Evolutionary conservation across 2,888 invertebrate genomes (phyloP), one percentile per base, ranked within the genome.

Genomic region (Volucella zonaria): DNA sequence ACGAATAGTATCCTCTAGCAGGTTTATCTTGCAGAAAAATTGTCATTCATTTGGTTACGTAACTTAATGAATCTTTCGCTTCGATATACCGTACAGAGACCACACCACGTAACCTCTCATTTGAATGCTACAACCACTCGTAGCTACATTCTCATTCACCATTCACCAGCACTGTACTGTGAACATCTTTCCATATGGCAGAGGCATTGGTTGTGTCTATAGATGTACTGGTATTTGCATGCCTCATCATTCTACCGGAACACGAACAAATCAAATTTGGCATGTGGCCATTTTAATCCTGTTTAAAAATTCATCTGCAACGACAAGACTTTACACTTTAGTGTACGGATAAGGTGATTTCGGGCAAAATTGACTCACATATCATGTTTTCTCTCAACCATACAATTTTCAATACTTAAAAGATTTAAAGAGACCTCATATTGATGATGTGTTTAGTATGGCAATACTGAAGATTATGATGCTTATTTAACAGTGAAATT

Each of bases 261-360:
- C 23, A 79, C 58, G 59, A 74, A 61, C 62, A 66, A 83, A 79
- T 83, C 83, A 75, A 83, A 79, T 83, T 83, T 83, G 80, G 83
- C 83, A 83, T 83, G 75, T 75, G 71, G 80, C 80, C 83, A 83
- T 80, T 83, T 79, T 79, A 75, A 83, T 79, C 75, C 56, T 61
- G 61, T 80, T 74, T 68, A 59, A 79, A 83, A 83, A 80, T 70
- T 71, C 58, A 74, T 64, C 47, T 51, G 43, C 58, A 52, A 51
- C 67, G 73, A 64, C 62, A 82, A 68, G 82, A 78, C 74, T 82
- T 78, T 68, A 74, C 62, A 82, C 68, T 82, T 70, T 78, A 73
- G 61, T 58, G 6, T 31, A 31, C 31, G 31, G 1, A 31, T 67
- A 82, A 82, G 77, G 67, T 58, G 73, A 82, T 54, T 73, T 82